These are phyloP conservation scores for Metridium senile DNA, from an alignment of 92 coral and sea anemone species.

Conservation along the genomic window DNA sequence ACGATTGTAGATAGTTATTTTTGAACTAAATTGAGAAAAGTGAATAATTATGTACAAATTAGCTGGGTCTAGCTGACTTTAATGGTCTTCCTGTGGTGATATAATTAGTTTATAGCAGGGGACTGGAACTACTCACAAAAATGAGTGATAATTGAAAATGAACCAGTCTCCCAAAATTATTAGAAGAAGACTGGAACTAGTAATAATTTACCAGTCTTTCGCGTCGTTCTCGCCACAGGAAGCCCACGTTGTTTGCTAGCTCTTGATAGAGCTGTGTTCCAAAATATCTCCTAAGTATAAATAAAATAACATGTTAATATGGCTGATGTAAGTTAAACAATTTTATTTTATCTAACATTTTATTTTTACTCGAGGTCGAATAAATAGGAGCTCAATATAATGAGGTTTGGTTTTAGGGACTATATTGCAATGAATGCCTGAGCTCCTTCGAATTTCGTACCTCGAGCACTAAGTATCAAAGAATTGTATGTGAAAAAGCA, in stretches of 20 bases:
- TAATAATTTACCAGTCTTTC: not conserved
- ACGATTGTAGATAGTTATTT: slow-evolving; percentile 32
- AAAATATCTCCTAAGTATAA: not conserved
- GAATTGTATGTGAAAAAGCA: slow-evolving; percentile 17
- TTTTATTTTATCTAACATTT: not conserved
- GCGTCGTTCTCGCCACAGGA: not conserved
- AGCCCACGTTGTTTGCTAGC: not conserved
- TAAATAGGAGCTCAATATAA: not conserved
- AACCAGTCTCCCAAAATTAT: too few species aligned
- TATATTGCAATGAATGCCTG: not conserved
- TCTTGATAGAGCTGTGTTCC: not conserved
- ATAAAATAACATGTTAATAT: not conserved
- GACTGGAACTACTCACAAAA: too few species aligned
- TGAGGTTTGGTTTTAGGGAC: not conserved
- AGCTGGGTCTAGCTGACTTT: not conserved
- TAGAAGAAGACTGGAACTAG: not conserved
- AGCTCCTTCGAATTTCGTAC: not conserved
- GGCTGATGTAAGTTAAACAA: not conserved
- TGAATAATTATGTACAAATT: slow-evolving; percentile 23
- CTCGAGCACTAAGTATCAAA: not conserved
- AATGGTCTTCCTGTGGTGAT: slow-evolving; percentile 6
- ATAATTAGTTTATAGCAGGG: too few species aligned
- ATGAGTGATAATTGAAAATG: too few species aligned
- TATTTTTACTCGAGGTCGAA: not conserved
- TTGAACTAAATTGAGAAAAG: slow-evolving; percentile 10